Percentiles rank a stretch among this genome's conserved stretches.
phyloP scores from a whole-genome alignment of 2,797 vertebrate genomes.

The Varecia variegata region DNA sequence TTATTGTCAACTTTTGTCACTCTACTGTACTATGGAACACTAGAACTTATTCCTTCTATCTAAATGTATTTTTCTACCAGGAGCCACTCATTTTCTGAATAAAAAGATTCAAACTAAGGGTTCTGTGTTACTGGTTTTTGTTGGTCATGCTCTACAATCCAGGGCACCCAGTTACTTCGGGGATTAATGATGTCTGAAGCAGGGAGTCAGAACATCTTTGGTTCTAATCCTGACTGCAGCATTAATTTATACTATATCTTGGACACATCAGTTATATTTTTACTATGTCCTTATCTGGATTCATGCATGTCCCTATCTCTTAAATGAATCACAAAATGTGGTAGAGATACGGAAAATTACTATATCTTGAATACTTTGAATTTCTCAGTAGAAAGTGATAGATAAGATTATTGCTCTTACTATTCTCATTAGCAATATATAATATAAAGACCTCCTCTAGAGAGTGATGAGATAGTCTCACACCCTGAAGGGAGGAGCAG shows the following conservation, averaged over 20 bases:
- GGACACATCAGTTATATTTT: background rate
- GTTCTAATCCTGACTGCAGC: background rate
- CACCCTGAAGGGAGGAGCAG: background rate
- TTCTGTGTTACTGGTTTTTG: background rate
- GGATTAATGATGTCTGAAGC: background rate
- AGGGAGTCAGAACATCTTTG: background rate
- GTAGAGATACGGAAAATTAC: background rate
- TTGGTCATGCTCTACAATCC: background rate
- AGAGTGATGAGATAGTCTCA: background rate
- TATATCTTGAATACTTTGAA: background rate
- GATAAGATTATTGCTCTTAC: background rate
- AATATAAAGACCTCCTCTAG: background rate
- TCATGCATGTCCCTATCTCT: background rate
- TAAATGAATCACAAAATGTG: background rate
- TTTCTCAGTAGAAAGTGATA: background rate
- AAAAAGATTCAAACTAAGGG: background rate
- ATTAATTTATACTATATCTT: background rate
- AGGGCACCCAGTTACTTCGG: background rate
- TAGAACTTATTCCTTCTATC: background rate
- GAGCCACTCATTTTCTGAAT: background rate
- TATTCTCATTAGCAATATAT: background rate
- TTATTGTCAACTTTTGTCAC: background rate
- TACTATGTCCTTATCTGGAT: background rate
- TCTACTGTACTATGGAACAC: too few species aligned
- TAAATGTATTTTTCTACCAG: background rate